Percentiles rank a stretch among this genome's conserved stretches.
Evolutionary conservation across 2,888 invertebrate species (phyloP).

Genomic region (Agonopterix heracliana): DNA sequence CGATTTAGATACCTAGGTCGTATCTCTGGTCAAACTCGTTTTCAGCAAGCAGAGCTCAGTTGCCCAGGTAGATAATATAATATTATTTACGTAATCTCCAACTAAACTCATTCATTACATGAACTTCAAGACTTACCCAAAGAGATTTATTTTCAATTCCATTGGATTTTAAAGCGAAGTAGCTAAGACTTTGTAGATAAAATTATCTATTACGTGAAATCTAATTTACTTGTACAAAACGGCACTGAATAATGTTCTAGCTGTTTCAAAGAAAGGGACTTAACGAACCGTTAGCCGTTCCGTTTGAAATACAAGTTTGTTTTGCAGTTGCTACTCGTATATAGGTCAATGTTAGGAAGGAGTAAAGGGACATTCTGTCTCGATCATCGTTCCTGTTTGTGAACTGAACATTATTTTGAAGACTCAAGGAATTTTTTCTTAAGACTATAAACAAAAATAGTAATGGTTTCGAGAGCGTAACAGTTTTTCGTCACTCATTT

Average conservation of each 20-base stretch:
- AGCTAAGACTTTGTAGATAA: background rate
- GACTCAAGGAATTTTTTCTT: too few relatives aligned
- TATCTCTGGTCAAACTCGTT: too few relatives aligned
- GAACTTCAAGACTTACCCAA: background rate
- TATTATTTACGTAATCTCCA: too few relatives aligned
- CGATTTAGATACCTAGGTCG: too few relatives aligned
- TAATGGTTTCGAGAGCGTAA: too few relatives aligned
- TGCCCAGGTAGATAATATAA: too few relatives aligned
- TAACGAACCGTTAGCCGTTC: constrained; percentile 34
- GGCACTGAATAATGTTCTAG: constrained; percentile 14
- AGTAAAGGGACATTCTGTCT: background rate
- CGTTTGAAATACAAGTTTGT: constrained; percentile 22
- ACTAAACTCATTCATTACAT: background rate
- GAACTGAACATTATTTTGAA: too few relatives aligned
- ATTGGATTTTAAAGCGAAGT: background rate
- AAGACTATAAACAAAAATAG: too few relatives aligned
- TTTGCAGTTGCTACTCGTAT: constrained; percentile 6
- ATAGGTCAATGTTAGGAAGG: constrained; percentile 1
- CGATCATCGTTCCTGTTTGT: too few relatives aligned
- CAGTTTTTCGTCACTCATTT: too few relatives aligned
- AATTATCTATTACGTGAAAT: background rate
- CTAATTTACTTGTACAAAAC: constrained; percentile 15
- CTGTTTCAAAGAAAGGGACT: constrained; percentile 27
- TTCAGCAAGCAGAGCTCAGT: too few relatives aligned
- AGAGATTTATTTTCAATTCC: background rate